These are phyloP conservation scores for Leuciscus idus DNA, from an alignment of 2,113 vertebrate genomes.

Conservation along the genomic window DNA sequence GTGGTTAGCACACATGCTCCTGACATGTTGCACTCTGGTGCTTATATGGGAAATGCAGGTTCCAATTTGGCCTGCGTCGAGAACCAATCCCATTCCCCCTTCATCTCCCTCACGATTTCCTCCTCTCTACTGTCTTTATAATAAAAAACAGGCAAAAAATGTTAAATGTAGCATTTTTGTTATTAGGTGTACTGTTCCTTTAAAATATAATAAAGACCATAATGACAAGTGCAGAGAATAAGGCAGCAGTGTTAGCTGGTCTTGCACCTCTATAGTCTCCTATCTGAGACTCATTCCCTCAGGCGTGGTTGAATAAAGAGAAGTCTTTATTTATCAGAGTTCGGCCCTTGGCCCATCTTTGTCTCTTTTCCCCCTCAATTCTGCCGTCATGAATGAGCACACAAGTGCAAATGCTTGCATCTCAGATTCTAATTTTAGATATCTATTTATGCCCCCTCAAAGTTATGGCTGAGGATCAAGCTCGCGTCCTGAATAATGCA, in stretches of 20 bases:
- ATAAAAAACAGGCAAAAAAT: neutral
- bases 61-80: no score
- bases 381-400: slow-evolving; percentile 36
- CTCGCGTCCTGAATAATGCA: slow-evolving; percentile 62
- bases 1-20: no score
- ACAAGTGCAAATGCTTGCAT: slow-evolving; percentile 53
- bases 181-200: neutral
- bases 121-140: neutral
- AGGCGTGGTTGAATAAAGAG: slow-evolving; percentile 23
- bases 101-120: no score
- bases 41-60: no score
- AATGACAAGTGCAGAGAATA: slow-evolving; percentile 22
- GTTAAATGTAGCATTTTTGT: neutral
- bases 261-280: slow-evolving; percentile 8
- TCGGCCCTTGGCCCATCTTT: slow-evolving; percentile 12
- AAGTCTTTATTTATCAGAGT: slow-evolving; percentile 34
- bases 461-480: slow-evolving; percentile 53
- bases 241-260: neutral
- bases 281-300: slow-evolving; percentile 36
- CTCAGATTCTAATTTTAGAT: slow-evolving; percentile 69
- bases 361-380: slow-evolving; percentile 30
- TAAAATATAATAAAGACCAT: neutral
- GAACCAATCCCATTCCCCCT: no score
- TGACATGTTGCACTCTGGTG: no score
- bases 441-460: slow-evolving; percentile 62